Percentiles rank a stretch among this genome's conserved stretches.
Conservation (phyloP, 2,888 invertebrate genomes). For the Epirrhoe alternata region DNA sequence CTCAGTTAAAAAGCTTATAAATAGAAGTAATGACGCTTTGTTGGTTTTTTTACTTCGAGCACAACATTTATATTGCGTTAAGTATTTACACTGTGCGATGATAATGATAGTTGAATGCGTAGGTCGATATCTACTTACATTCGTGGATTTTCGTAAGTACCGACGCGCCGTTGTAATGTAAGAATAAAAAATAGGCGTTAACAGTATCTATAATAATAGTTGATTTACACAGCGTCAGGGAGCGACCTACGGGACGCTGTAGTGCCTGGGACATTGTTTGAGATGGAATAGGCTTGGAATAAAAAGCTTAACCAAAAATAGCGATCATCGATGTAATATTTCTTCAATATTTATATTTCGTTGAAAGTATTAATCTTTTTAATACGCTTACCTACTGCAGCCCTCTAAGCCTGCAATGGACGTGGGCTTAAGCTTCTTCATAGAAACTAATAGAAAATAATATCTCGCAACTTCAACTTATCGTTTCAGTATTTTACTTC, state of each 20-base stretch:
- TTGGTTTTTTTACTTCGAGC: not conserved
- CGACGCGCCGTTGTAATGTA: too few relatives aligned
- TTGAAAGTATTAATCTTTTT: not conserved
- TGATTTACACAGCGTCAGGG: too few relatives aligned
- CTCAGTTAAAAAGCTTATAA: not conserved
- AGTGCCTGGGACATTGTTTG: not conserved
- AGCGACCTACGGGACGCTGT: too few relatives aligned
- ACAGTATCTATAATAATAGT: too few relatives aligned
- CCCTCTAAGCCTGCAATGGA: not conserved
- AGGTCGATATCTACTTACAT: too few relatives aligned
- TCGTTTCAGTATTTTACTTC: not conserved
- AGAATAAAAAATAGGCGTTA: too few relatives aligned
- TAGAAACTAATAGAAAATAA: not conserved
- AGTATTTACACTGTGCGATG: too few relatives aligned
- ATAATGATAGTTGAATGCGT: too few relatives aligned
- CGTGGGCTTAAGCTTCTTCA: not conserved
- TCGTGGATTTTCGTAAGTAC: too few relatives aligned
- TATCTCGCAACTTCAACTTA: not conserved
- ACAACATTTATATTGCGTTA: not conserved
- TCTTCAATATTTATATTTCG: not conserved
- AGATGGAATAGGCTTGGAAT: not conserved
- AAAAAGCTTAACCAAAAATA: not conserved
- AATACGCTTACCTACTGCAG: not conserved
- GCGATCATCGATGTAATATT: not conserved
- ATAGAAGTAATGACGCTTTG: not conserved